These are phyloP conservation scores for Ictalurus furcatus DNA, from an alignment of 2,113 vertebrate genomes.

Conservation along the genomic window DNA sequence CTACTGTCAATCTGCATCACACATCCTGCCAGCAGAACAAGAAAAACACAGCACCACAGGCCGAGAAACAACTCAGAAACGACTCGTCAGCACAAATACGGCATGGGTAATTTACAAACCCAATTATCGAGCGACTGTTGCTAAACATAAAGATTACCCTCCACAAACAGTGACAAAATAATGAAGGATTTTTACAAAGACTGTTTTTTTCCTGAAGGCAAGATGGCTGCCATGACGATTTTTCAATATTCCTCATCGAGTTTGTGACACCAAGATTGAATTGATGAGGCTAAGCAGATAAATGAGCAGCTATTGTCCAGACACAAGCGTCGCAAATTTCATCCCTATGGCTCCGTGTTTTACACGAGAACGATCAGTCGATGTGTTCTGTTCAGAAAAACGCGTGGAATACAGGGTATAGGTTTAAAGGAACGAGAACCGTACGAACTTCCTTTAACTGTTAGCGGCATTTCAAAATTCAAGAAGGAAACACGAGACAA, in stretches of 20 bases:
- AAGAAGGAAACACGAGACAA: neutral
- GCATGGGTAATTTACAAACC: neutral
- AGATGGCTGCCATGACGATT: neutral
- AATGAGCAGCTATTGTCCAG: neutral
- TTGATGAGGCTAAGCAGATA: constrained; percentile 3
- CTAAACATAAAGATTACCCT: neutral
- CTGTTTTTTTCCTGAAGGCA: neutral
- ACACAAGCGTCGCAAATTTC: neutral
- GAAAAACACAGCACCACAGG: neutral
- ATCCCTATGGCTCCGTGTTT: neutral
- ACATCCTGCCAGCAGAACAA: constrained; percentile 37
- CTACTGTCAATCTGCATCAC: constrained; percentile 17
- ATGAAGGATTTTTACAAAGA: neutral
- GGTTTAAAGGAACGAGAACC: neutral
- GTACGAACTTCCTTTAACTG: neutral
- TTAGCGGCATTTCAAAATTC: neutral
- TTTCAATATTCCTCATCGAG: constrained; percentile 13
- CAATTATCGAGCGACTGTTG: neutral
- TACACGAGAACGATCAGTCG: neutral
- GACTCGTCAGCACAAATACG: neutral
- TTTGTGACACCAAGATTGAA: neutral
- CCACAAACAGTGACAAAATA: neutral
- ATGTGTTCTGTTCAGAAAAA: neutral
- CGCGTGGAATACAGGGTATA: neutral
- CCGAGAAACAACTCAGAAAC: neutral